Evolutionary conservation across 2,888 invertebrate genomes (phyloP).

Genomic region (Allophyes oxyacanthae): DNA sequence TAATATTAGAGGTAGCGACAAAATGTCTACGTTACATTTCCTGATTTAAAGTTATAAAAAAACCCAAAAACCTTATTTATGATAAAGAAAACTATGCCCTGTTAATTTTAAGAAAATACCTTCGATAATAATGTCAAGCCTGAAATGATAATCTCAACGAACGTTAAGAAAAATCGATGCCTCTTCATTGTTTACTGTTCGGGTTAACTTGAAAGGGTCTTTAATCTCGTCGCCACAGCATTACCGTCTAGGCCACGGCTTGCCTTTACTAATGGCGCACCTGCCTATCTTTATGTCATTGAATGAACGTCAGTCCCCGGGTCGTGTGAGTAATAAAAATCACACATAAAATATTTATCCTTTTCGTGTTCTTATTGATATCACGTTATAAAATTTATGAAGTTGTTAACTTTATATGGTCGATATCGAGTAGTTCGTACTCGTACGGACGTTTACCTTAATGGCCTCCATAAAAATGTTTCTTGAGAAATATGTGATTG

Average conservation of each 20-base stretch:
- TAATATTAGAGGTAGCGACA: constrained; percentile 37
- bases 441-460: constrained; percentile 53
- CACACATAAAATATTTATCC: constrained; percentile 76
- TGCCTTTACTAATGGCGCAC: constrained; percentile 42
- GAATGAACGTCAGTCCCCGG: constrained; percentile 48
- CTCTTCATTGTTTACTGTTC: constrained; percentile 38
- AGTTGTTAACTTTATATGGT: constrained; percentile 78
- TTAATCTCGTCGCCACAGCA: constrained; percentile 32
- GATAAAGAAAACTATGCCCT: too few species aligned
- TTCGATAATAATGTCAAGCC: constrained; percentile 2
- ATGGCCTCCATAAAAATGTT: constrained; percentile 54
- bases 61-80: too few species aligned
- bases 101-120: too few species aligned
- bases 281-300: constrained; percentile 59
- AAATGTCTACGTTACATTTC: constrained; percentile 38
- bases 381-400: constrained; percentile 81
- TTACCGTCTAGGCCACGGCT: constrained; percentile 7
- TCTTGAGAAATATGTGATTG: constrained; percentile 54
- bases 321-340: constrained; percentile 67
- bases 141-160: constrained; percentile 27
- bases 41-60: constrained; percentile 29
- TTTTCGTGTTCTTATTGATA: constrained; percentile 75
- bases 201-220: constrained; percentile 37
- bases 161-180: constrained; percentile 34
- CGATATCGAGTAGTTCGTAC: constrained; percentile 64